Evolutionary conservation across 2,888 invertebrate species (phyloP).

Genomic region (Nymphalis c-album): DNA sequence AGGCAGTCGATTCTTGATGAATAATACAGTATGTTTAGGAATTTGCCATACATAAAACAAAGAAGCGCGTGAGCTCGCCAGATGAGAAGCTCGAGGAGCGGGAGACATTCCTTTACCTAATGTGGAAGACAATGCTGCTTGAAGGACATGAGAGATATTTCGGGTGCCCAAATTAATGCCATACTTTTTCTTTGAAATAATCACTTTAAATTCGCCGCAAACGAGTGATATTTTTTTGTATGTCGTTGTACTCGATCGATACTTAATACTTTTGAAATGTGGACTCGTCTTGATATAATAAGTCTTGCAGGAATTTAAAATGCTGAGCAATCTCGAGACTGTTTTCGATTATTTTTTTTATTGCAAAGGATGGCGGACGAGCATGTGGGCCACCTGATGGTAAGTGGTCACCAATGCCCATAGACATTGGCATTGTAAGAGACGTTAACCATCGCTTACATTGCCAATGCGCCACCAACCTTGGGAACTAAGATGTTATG

Average conservation of each 20-base stretch:
- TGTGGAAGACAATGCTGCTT: constrained; percentile 72
- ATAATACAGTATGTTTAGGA: constrained; percentile 40
- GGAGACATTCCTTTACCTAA: constrained; percentile 72
- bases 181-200: constrained; percentile 28
- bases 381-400: too few species aligned
- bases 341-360: too few species aligned
- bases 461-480: too few species aligned
- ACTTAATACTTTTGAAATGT: constrained; percentile 1
- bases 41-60: constrained; percentile 41
- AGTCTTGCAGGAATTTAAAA: background rate
- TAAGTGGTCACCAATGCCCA: too few species aligned
- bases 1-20: too few species aligned
- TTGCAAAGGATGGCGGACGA: too few species aligned
- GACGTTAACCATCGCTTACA: too few species aligned
- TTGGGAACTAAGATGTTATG: too few species aligned
- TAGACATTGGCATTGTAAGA: too few species aligned
- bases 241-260: constrained; percentile 12
- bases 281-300: background rate
- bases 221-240: constrained; percentile 26
- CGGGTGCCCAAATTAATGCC: constrained; percentile 37
- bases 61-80: constrained; percentile 60
- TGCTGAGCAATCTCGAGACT: background rate
- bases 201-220: constrained; percentile 32
- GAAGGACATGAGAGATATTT: constrained; percentile 48
- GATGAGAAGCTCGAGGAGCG: constrained; percentile 52